Percentiles rank a stretch among this genome's conserved stretches.
Evolutionary conservation across 2,113 vertebrate species (phyloP).

Genomic region (Pseudorhombus dupliciocellatus): DNA sequence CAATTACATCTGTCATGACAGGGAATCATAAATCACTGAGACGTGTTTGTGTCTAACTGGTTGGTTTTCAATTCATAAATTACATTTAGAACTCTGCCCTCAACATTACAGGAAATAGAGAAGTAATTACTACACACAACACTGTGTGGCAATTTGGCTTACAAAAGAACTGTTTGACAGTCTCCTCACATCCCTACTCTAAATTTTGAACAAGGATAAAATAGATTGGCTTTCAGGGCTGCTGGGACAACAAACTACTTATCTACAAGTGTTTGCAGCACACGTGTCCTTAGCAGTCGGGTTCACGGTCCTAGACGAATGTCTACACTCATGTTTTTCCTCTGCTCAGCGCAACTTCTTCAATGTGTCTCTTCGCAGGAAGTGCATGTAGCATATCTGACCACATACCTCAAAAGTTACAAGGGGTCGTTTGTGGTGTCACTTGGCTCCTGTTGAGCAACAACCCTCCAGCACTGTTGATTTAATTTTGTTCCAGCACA

Average conservation of each 20-base stretch:
- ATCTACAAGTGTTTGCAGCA: neutral
- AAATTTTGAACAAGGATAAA: neutral
- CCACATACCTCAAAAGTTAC: conserved; percentile 28
- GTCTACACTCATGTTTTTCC: conserved; percentile 10
- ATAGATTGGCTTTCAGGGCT: neutral
- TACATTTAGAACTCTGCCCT: neutral
- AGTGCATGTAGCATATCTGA: conserved; percentile 23
- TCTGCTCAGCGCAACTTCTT: conserved; percentile 9
- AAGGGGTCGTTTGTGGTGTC: conserved; percentile 44
- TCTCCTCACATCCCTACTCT: neutral
- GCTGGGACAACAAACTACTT: too few species aligned
- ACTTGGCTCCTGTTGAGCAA: conserved; percentile 49
- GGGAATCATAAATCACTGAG: neutral
- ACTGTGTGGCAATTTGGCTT: neutral
- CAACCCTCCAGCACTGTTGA: conserved; percentile 29
- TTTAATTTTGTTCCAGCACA: conserved; percentile 32
- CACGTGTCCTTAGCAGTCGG: neutral
- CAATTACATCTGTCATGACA: conserved; percentile 11
- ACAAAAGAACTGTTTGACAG: neutral
- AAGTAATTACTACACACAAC: neutral
- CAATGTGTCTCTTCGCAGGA: conserved; percentile 31
- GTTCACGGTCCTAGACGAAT: conserved; percentile 8
- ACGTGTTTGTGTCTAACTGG: neutral
- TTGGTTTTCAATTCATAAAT: neutral
- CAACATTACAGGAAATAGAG: neutral